These are phyloP conservation scores for Megamerina dolium DNA, from an alignment of 2,888 invertebrate species.

Conservation along the genomic window DNA sequence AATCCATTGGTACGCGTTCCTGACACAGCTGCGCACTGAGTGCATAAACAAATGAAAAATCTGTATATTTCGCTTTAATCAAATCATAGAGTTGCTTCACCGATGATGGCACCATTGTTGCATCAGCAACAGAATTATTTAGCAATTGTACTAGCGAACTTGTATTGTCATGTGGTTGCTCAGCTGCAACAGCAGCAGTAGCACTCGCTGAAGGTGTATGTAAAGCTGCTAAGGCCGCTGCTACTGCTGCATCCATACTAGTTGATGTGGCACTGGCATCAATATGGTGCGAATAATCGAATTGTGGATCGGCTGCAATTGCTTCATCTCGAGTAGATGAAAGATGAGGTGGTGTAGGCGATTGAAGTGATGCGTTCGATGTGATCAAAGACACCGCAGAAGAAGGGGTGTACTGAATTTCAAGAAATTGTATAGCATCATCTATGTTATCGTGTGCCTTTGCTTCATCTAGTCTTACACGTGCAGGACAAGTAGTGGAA, in stretches of 20 bases:
- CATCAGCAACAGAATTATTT: slow-evolving; percentile 14
- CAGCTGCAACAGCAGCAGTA: background rate
- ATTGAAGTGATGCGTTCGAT: too few relatives aligned
- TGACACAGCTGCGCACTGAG: slow-evolving; percentile 47
- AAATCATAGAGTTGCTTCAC: slow-evolving; percentile 33
- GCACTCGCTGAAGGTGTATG: too few relatives aligned
- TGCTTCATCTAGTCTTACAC: background rate
- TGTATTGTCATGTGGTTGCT: background rate
- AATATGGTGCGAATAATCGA: slow-evolving; percentile 4
- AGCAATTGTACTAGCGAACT: background rate
- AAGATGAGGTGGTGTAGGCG: too few relatives aligned
- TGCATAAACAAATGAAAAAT: slow-evolving; percentile 47
- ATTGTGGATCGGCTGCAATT: background rate
- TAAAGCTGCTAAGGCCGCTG: too few relatives aligned
- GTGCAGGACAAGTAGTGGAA: slow-evolving; percentile 16
- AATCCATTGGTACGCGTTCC: slow-evolving; percentile 45
- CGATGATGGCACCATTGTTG: slow-evolving; percentile 26
- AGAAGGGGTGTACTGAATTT: too few relatives aligned
- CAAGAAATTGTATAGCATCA: too few relatives aligned
- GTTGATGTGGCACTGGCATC: background rate
- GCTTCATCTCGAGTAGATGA: too few relatives aligned
- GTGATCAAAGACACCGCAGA: too few relatives aligned
- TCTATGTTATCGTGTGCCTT: too few relatives aligned
- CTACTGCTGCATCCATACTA: background rate
- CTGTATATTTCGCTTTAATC: slow-evolving; percentile 36